These are phyloP conservation scores for Stomatorhinus walkeri DNA, from an alignment of 2,797 vertebrate genomes.

Conservation along the genomic window DNA sequence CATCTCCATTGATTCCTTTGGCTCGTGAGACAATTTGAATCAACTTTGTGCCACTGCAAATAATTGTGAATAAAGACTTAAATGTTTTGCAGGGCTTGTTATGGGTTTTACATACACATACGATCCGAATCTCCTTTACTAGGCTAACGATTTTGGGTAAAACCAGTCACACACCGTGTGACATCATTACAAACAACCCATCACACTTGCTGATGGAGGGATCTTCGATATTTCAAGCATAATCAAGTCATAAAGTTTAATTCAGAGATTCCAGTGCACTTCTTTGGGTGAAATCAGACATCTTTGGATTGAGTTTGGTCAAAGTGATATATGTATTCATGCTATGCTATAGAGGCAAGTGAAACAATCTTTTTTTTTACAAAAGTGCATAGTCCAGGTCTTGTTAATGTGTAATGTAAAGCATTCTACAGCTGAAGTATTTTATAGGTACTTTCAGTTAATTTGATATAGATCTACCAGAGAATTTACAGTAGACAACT, in stretches of 20 bases:
- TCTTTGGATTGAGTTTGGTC: background rate
- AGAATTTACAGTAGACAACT: background rate
- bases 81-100: constrained; percentile 13
- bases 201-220: background rate
- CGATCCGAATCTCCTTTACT: background rate
- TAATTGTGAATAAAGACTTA: constrained; percentile 20
- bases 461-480: background rate
- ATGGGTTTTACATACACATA: background rate
- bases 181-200: background rate
- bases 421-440: background rate
- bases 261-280: background rate
- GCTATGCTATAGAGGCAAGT: background rate
- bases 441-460: background rate
- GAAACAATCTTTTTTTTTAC: background rate
- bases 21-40: constrained; percentile 15
- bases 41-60: constrained; percentile 20
- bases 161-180: background rate
- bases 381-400: background rate
- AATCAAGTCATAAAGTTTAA: background rate
- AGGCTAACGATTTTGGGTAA: background rate
- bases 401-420: background rate
- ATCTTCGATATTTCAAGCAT: background rate
- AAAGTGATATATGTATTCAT: background rate
- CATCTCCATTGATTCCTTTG: constrained; percentile 14
- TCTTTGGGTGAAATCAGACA: background rate